Evolutionary conservation across 23 tunicate species (phyloP).

Genomic region (Trididemnum nubilum): DNA sequence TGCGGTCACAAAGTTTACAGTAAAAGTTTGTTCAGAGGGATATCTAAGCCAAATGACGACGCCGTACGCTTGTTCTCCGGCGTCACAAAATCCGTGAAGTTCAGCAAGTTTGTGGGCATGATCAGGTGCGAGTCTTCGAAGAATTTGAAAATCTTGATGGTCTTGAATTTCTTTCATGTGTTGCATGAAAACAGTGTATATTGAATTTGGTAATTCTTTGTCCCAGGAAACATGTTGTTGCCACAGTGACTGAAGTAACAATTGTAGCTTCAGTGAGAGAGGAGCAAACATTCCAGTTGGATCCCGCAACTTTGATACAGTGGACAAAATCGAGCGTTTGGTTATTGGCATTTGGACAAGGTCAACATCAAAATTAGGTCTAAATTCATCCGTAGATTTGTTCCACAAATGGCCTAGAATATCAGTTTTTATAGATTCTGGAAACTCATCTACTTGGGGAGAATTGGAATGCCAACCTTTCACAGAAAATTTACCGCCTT

Average conservation of each 20-base stretch:
- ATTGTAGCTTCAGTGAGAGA: not conserved
- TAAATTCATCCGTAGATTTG: not conserved
- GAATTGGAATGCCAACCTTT: constrained; percentile 3
- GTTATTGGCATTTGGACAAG: not conserved
- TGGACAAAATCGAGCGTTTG: not conserved
- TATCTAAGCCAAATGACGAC: not conserved
- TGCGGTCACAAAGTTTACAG: not conserved
- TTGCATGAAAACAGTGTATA: not conserved
- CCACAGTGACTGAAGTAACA: not conserved
- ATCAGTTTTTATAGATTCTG: not conserved
- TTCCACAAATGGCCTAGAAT: not conserved
- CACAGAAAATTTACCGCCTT: too few species aligned
- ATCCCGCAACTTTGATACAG: not conserved
- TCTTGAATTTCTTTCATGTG: not conserved
- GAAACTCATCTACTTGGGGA: not conserved
- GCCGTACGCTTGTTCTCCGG: not conserved
- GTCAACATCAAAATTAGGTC: not conserved
- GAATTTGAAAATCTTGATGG: not conserved
- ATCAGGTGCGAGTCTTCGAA: not conserved
- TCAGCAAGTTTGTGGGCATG: not conserved
- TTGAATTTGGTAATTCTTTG: too few species aligned
- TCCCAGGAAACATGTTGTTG: not conserved
- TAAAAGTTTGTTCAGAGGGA: not conserved
- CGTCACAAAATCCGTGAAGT: too few species aligned
- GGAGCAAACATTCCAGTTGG: not conserved